Evolutionary conservation across 2,113 vertebrate species (phyloP).

Genomic region (Bos javanicus): DNA sequence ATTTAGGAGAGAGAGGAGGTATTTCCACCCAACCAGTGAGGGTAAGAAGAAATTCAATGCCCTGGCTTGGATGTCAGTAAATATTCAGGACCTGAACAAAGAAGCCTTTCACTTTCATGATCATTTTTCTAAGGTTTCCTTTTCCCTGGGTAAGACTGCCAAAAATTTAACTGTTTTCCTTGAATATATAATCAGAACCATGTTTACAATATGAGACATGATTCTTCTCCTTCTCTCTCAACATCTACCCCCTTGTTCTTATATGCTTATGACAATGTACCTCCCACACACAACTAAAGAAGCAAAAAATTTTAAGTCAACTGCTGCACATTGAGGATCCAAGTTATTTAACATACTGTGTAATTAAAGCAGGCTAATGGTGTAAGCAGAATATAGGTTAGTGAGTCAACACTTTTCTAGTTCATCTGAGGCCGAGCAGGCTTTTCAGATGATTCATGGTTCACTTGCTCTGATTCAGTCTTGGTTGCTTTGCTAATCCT

Average conservation of each 20-base stretch:
- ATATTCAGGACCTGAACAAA: neutral
- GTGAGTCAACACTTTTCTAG: neutral
- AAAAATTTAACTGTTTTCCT: neutral
- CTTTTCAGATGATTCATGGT: neutral
- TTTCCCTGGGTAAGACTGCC: neutral
- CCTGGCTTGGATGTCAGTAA: neutral
- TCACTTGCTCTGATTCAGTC: neutral
- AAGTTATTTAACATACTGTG: neutral
- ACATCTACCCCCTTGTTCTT: neutral
- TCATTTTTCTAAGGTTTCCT: neutral
- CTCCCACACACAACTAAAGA: neutral
- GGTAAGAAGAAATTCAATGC: neutral
- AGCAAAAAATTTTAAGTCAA: neutral
- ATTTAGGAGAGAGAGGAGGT: neutral
- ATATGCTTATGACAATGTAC: neutral
- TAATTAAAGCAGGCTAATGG: neutral
- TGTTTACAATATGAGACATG: neutral
- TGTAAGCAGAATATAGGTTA: constrained; percentile 16
- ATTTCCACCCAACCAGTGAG: neutral
- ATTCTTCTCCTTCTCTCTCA: neutral
- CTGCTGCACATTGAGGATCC: constrained; percentile 12
- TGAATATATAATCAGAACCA: neutral
- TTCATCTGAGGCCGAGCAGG: neutral
- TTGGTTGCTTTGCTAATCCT: neutral
- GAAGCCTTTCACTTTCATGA: neutral